These are phyloP conservation scores for Morone chrysops DNA, from an alignment of 2,113 vertebrate genomes.

Conservation along the genomic window DNA sequence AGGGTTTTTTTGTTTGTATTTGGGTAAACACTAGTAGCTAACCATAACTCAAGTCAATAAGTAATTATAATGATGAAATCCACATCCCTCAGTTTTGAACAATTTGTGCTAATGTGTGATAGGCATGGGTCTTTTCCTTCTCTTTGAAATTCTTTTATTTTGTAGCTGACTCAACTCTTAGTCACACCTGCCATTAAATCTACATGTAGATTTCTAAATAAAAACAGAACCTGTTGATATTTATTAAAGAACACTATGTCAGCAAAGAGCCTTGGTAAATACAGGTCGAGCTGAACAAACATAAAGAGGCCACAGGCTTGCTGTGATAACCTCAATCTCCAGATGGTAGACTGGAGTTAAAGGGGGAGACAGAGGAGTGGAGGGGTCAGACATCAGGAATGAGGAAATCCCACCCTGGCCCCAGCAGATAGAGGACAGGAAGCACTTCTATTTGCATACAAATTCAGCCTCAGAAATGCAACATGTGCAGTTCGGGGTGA, in stretches of 20 bases:
- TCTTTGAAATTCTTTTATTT: neutral
- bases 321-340: slow-evolving; percentile 67
- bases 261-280: slow-evolving; percentile 35
- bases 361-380: slow-evolving; percentile 57
- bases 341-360: slow-evolving; percentile 65
- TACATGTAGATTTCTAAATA: slow-evolving; percentile 20
- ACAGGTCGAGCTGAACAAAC: slow-evolving; percentile 45
- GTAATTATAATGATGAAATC: neutral
- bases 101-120: neutral
- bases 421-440: slow-evolving; percentile 73
- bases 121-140: neutral
- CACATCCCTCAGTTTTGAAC: neutral
- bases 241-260: slow-evolving; percentile 7
- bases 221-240: slow-evolving; percentile 30
- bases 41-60: neutral
- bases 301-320: slow-evolving; percentile 25
- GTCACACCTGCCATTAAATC: neutral
- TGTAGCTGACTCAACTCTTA: neutral
- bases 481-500: slow-evolving; percentile 54
- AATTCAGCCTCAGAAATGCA: slow-evolving; percentile 51
- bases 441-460: slow-evolving; percentile 67
- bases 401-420: slow-evolving; percentile 80
- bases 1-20: neutral
- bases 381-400: slow-evolving; percentile 72
- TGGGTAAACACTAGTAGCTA: neutral